These are phyloP conservation scores for Mustelus asterias DNA, from an alignment of 2,113 vertebrate genomes.

Conservation along the genomic window DNA sequence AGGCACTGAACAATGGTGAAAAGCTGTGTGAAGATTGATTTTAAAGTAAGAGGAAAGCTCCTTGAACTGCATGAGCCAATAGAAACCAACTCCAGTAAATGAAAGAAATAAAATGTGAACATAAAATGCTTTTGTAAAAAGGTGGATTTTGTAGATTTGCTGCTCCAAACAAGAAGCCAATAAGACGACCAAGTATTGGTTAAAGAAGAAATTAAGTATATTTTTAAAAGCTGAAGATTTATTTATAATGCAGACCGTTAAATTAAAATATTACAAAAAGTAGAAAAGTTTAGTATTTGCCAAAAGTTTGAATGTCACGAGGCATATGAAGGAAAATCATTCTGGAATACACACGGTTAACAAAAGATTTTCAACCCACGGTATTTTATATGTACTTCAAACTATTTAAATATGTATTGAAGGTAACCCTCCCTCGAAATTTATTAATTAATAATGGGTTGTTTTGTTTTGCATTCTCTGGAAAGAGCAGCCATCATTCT, in stretches of 20 bases:
- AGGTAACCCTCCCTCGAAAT: background rate
- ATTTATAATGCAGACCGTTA: background rate
- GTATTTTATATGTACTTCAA: background rate
- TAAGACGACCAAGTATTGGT: background rate
- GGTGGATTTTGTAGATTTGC: background rate
- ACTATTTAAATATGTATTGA: background rate
- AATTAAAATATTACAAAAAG: background rate
- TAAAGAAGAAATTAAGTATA: background rate
- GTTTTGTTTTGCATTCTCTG: background rate
- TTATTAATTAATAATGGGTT: slow-evolving; percentile 7
- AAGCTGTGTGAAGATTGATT: background rate
- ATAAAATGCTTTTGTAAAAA: background rate
- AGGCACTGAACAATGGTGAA: background rate
- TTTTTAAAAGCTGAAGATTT: background rate
- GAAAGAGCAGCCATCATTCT: background rate
- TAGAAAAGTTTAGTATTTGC: background rate
- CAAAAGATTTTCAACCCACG: background rate
- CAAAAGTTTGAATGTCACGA: background rate
- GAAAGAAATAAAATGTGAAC: background rate
- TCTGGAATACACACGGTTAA: background rate
- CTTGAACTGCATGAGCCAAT: background rate
- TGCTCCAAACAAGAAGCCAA: background rate
- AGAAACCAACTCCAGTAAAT: background rate
- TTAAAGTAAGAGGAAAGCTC: background rate
- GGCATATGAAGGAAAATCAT: background rate